Percentiles rank a stretch among this genome's conserved stretches.
phyloP scores from a whole-genome alignment of 2,888 invertebrate genomes.

The Dioctria linearis region DNA sequence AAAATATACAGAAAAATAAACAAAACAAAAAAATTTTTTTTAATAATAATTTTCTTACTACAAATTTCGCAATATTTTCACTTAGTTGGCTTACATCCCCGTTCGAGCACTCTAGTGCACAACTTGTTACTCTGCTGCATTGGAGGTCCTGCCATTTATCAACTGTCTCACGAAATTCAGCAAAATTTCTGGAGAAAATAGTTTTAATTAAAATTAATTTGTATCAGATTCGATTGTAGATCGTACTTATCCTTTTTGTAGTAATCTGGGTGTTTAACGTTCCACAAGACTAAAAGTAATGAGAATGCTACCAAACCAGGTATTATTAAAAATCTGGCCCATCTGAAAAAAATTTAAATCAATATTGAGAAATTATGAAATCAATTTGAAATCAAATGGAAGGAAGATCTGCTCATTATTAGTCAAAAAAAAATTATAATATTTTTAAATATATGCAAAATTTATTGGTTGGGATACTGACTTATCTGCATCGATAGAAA shows the following conservation, averaged over 20 bases:
- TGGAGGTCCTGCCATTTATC: no score
- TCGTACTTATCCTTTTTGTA: constrained; percentile 10
- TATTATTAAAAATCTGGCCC: constrained; percentile 26
- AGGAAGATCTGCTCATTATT: no score
- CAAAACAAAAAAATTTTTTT: not conserved
- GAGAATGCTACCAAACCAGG: constrained; percentile 35
- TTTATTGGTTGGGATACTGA: no score
- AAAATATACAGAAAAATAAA: not conserved
- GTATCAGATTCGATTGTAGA: not conserved
- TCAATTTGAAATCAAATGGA: no score
- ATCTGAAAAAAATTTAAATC: not conserved
- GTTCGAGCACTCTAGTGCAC: not conserved
- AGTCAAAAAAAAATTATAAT: no score
- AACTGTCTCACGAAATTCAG: not conserved
- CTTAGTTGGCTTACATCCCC: not conserved
- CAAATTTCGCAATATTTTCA: not conserved
- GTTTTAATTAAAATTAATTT: not conserved
- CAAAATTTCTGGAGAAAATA: not conserved
- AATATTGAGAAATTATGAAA: no score
- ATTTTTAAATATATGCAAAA: no score
- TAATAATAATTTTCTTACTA: not conserved
- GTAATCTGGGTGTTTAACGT: constrained; percentile 21
- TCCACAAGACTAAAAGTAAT: constrained; percentile 31
- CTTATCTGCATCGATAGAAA: no score
- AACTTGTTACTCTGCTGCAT: not conserved